A percentile compares a stretch with the other conserved stretches of the same genome.
These are phyloP conservation scores for Oncopeltus fasciatus DNA, from an alignment of 1,140 invertebrate genomes.

Conservation along the genomic window DNA sequence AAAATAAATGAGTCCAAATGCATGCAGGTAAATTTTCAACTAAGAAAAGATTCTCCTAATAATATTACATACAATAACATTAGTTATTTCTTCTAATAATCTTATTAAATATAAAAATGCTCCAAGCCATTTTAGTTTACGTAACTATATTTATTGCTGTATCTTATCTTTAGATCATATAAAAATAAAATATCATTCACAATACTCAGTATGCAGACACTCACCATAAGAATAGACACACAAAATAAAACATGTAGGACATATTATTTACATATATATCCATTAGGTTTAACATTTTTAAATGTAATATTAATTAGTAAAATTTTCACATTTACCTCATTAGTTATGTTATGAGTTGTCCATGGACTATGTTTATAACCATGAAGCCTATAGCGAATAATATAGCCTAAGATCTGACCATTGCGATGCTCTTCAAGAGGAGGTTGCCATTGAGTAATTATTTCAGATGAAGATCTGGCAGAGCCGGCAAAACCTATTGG, in stretches of 20 bases:
- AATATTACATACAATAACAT: too few species aligned
- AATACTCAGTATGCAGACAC: too few species aligned
- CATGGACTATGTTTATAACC: constrained; percentile 83
- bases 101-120: too few species aligned
- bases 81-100: too few species aligned
- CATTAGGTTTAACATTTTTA: too few species aligned
- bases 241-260: too few species aligned
- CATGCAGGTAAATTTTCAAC: too few species aligned
- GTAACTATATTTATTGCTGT: background rate
- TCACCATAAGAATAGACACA: too few species aligned
- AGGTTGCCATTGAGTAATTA: constrained; percentile 94
- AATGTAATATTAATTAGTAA: background rate
- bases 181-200: background rate
- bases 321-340: constrained; percentile 48
- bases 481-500: constrained; percentile 81
- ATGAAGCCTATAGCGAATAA: constrained; percentile 75
- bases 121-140: too few species aligned
- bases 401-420: constrained; percentile 85
- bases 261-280: too few species aligned
- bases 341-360: constrained; percentile 80
- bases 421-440: constrained; percentile 85
- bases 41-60: too few species aligned
- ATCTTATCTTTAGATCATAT: background rate
- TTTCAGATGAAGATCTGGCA: constrained; percentile 81
- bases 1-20: too few species aligned